These are phyloP conservation scores for Cataglyphis cursor DNA, from an alignment of 2,888 invertebrate species.

Conservation along the genomic window DNA sequence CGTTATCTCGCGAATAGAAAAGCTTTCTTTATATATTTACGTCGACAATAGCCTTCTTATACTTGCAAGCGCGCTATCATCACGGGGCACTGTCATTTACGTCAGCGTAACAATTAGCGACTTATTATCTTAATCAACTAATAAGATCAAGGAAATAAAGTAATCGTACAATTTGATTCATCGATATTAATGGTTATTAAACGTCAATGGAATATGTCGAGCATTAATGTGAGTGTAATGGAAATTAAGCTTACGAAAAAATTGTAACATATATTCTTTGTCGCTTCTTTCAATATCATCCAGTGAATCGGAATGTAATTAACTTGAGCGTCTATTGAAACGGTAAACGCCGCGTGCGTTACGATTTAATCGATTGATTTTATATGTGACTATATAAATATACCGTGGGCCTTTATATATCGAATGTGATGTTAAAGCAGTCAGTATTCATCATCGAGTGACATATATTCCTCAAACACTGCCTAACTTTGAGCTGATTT, in stretches of 20 bases:
- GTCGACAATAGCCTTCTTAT: slow-evolving; percentile 31
- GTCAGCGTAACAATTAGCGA: slow-evolving; percentile 28
- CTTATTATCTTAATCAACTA: slow-evolving; percentile 14
- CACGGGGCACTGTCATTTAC: neutral
- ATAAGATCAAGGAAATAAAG: slow-evolving; percentile 25
- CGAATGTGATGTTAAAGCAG: slow-evolving; percentile 58
- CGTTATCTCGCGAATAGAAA: neutral
- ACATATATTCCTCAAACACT: slow-evolving; percentile 52
- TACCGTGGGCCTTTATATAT: slow-evolving; percentile 35
- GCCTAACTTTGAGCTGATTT: slow-evolving; percentile 53
- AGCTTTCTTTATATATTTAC: slow-evolving; percentile 11
- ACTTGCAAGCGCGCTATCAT: slow-evolving; percentile 14
- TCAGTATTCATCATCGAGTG: slow-evolving; percentile 24
- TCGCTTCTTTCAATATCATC: slow-evolving; percentile 33
- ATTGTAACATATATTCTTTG: slow-evolving; percentile 26
- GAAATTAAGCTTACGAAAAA: slow-evolving; percentile 13
- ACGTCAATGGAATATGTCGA: slow-evolving; percentile 1
- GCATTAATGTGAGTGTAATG: slow-evolving; percentile 13
- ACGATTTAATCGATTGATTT: slow-evolving; percentile 55
- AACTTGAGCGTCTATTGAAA: slow-evolving; percentile 11
- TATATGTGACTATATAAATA: slow-evolving; percentile 55
- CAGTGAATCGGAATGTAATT: slow-evolving; percentile 9
- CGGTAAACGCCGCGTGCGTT: neutral
- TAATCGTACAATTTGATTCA: slow-evolving; percentile 20
- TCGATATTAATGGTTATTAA: slow-evolving; percentile 13